Evolutionary conservation across 2,888 invertebrate species (phyloP).

Genomic region (Eumerus sabulonum): DNA sequence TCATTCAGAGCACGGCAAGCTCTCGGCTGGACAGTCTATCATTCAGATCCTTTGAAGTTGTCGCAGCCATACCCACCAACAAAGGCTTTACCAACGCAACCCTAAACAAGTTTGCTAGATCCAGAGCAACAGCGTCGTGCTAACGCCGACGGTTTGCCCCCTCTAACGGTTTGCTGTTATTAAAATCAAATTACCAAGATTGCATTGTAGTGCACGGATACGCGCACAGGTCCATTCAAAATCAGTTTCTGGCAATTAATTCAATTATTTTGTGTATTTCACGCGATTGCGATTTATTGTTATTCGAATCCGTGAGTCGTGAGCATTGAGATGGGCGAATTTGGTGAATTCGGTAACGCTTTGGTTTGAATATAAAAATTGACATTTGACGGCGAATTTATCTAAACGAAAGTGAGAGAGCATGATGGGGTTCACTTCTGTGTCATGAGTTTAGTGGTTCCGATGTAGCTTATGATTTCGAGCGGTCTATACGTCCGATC

Average conservation of each 20-base stretch:
- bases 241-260: constrained; percentile 18
- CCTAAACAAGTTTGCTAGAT: too few relatives aligned
- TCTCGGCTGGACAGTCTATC: too few relatives aligned
- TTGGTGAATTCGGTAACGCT: neutral
- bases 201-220: neutral
- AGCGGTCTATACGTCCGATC: constrained; percentile 29
- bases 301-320: neutral
- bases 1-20: too few relatives aligned
- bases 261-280: constrained; percentile 20
- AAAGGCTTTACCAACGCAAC: too few relatives aligned
- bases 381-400: constrained; percentile 1
- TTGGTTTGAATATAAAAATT: constrained; percentile 2
- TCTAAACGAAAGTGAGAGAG: neutral
- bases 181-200: constrained; percentile 20
- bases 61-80: neutral
- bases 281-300: constrained; percentile 1
- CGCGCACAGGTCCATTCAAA: constrained; percentile 12
- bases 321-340: neutral
- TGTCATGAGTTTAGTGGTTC: constrained; percentile 25
- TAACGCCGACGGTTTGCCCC: neutral
- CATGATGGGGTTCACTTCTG: neutral
- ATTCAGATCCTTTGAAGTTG: too few relatives aligned
- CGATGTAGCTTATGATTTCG: constrained; percentile 52
- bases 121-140: too few relatives aligned
- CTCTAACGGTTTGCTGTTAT: neutral